phyloP scores from a whole-genome alignment of 2,888 invertebrate species.

The Himalopsyche tibetana region DNA sequence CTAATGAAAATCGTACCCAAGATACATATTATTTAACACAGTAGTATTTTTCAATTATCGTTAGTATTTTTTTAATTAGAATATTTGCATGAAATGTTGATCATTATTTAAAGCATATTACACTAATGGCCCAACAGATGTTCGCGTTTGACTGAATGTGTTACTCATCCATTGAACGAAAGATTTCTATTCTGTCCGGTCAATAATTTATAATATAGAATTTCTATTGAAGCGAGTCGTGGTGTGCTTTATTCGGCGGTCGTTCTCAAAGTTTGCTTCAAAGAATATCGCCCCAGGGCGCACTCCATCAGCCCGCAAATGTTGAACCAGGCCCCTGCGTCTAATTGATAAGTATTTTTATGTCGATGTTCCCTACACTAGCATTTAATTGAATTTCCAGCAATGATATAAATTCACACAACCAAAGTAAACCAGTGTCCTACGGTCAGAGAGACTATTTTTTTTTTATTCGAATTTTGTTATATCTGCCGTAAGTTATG shows the following conservation, averaged over 20 bases:
- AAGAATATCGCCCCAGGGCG: constrained; percentile 46
- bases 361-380: constrained; percentile 35
- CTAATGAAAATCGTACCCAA: too few species aligned
- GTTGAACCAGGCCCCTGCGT: constrained; percentile 53
- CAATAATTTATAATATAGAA: constrained; percentile 18
- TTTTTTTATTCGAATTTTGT: constrained; percentile 6
- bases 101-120: background rate
- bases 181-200: background rate
- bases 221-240: constrained; percentile 47
- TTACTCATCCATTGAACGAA: background rate
- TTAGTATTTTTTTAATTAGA: background rate
- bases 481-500: background rate
- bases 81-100: constrained; percentile 16
- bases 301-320: constrained; percentile 58
- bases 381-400: constrained; percentile 20
- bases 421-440: background rate
- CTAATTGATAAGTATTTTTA: constrained; percentile 61
- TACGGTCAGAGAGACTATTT: background rate
- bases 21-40: background rate
- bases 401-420: constrained; percentile 31
- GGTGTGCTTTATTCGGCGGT: constrained; percentile 33
- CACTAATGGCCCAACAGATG: background rate
- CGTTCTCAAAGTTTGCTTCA: constrained; percentile 38
- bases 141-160: background rate
- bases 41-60: constrained; percentile 7